A percentile compares a stretch with the other conserved stretches of the same genome.
These are phyloP conservation scores for Drosophila mimica DNA, from an alignment of 2,888 invertebrate genomes.

Conservation along the genomic window DNA sequence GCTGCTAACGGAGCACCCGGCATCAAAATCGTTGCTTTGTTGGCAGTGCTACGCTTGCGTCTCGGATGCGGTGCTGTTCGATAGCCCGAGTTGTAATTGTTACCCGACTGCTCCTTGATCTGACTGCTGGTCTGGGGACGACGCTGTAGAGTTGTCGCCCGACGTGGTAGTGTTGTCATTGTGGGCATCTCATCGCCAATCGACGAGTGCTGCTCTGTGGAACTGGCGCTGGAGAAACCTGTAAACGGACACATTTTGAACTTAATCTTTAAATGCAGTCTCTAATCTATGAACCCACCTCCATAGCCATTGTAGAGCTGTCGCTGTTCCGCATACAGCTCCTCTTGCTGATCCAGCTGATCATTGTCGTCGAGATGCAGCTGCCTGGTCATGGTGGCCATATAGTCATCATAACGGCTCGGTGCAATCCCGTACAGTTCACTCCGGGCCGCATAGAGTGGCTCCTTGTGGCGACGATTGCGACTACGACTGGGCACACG, in stretches of 20 bases:
- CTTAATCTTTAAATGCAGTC: neutral
- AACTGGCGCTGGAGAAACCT: slow-evolving; percentile 81
- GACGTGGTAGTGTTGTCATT: slow-evolving; percentile 47
- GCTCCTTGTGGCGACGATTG: slow-evolving; percentile 57
- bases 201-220: slow-evolving; percentile 74
- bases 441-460: slow-evolving; percentile 67
- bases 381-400: slow-evolving; percentile 79
- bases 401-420: slow-evolving; percentile 80
- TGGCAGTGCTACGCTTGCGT: slow-evolving; percentile 75
- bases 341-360: slow-evolving; percentile 55
- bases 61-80: slow-evolving; percentile 71
- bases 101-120: slow-evolving; percentile 19
- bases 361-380: slow-evolving; percentile 70
- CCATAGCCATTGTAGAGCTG: slow-evolving; percentile 80
- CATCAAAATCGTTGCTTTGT: slow-evolving; percentile 67
- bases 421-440: slow-evolving; percentile 61
- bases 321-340: slow-evolving; percentile 69
- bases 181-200: slow-evolving; percentile 62
- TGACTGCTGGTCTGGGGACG: slow-evolving; percentile 42
- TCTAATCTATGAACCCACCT: slow-evolving; percentile 52
- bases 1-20: neutral
- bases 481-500: slow-evolving; percentile 65
- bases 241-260: no score
- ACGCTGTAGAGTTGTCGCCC: slow-evolving; percentile 66
- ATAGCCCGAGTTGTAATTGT: slow-evolving; percentile 43